Conservation (phyloP, 2,888 invertebrate genomes). For the Panzeria rudis region DNA sequence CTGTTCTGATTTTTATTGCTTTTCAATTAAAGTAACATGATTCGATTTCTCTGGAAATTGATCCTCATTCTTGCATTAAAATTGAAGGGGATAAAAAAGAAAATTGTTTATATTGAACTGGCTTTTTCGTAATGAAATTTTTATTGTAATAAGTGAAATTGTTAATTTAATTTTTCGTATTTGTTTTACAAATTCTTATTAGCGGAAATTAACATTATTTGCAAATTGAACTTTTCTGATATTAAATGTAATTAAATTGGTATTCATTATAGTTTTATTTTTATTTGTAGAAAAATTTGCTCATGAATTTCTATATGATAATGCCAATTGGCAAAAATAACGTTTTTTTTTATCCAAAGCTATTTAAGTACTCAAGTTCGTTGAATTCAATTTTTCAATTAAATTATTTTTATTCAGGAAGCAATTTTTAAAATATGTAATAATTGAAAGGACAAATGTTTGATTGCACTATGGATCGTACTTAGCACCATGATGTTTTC, state of each 20-base stretch:
- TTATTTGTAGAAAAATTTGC: constrained; percentile 10
- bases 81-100: neutral
- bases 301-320: no score
- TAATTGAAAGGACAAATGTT: no score
- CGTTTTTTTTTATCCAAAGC: no score
- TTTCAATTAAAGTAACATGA: constrained; percentile 61
- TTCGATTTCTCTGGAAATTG: constrained; percentile 57
- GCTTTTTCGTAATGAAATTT: constrained; percentile 18
- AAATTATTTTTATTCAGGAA: no score
- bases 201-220: neutral
- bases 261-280: neutral
- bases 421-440: no score
- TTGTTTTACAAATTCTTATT: neutral
- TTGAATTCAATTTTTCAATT: no score
- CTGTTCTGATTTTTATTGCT: constrained; percentile 56
- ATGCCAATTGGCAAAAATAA: no score
- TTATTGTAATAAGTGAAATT: constrained; percentile 25
- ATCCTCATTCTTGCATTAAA: constrained; percentile 13
- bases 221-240: neutral
- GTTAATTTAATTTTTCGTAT: neutral
- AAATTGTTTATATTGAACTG: constrained; percentile 33
- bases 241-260: constrained; percentile 20
- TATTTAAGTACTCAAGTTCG: no score
- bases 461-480: no score
- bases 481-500: no score